phyloP scores from a whole-genome alignment of 1,140 invertebrate species.

The Lepidurus arcticus region DNA sequence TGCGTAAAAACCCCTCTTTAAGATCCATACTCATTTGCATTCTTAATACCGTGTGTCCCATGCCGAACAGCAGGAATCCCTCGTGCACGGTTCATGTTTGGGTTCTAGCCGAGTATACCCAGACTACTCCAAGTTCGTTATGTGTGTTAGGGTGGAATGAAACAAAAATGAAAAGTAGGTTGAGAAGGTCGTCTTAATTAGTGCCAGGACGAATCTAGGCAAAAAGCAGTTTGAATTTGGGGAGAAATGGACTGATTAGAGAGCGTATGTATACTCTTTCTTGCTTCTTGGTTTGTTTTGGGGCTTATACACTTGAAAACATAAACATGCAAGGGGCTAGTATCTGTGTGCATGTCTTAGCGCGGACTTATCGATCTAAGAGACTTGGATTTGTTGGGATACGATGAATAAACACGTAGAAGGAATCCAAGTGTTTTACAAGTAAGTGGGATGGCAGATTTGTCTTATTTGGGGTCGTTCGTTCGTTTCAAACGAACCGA shows the following conservation, averaged over 20 bases:
- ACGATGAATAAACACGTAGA: not conserved
- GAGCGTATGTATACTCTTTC: not conserved
- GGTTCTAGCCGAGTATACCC: not conserved
- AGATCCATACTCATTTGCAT: conserved; percentile 14
- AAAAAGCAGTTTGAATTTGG: not conserved
- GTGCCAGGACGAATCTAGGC: not conserved
- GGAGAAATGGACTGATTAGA: not conserved
- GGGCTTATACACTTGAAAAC: not conserved
- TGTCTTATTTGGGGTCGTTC: too few relatives aligned
- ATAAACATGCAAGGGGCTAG: not conserved
- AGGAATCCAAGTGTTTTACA: not conserved
- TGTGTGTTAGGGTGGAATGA: not conserved
- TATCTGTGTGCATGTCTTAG: not conserved
- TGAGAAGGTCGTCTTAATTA: not conserved
- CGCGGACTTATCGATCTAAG: not conserved
- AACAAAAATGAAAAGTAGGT: not conserved
- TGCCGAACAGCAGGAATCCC: conserved; percentile 11
- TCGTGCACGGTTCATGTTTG: not conserved
- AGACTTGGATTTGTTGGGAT: not conserved
- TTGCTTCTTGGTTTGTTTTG: not conserved
- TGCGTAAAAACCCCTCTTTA: not conserved
- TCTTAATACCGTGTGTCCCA: conserved; percentile 1
- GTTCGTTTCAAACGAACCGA: too few relatives aligned
- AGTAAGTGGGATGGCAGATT: conserved; percentile 11
- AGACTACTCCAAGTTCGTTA: not conserved